Percentiles rank a stretch among this genome's conserved stretches.
Evolutionary conservation across 2,113 vertebrate genomes (phyloP).

Genomic region (Chaetops frenatus): DNA sequence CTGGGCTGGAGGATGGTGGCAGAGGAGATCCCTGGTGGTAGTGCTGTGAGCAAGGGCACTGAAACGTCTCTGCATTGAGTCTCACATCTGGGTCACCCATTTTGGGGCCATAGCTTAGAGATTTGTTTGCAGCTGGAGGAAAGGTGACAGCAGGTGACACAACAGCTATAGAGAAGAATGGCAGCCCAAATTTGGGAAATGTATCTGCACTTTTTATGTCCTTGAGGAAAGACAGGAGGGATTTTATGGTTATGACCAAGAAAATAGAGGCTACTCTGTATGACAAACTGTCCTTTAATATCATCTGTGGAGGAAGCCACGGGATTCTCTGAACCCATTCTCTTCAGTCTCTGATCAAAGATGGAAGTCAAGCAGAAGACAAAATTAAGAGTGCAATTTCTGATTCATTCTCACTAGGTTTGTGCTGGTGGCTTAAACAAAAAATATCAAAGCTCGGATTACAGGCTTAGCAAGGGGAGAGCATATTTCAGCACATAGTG

Average conservation of each 20-base stretch:
- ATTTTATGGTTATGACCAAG: not conserved
- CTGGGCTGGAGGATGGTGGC: not conserved
- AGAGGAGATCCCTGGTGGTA: not conserved
- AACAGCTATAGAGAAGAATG: not conserved
- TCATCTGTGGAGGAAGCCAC: not conserved
- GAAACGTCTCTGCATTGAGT: not conserved
- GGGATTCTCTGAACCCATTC: not conserved
- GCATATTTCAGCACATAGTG: constrained; percentile 52
- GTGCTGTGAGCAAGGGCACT: not conserved
- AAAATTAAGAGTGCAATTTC: not conserved
- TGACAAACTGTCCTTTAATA: not conserved
- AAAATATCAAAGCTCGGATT: constrained; percentile 20
- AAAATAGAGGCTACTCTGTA: not conserved
- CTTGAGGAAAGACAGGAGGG: not conserved
- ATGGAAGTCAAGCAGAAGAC: constrained; percentile 7
- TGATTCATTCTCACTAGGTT: constrained; percentile 5
- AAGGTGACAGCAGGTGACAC: not conserved
- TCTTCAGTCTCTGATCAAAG: constrained; percentile 14
- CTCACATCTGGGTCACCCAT: accelerated
- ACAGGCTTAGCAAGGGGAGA: constrained; percentile 35
- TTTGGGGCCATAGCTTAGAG: not conserved
- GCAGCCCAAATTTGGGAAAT: not conserved
- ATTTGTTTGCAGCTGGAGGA: not conserved
- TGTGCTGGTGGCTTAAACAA: constrained; percentile 7
- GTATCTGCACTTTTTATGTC: not conserved